Evolutionary conservation across 2,797 vertebrate genomes (phyloP).

Genomic region (Schizothorax lantsangensis): DNA sequence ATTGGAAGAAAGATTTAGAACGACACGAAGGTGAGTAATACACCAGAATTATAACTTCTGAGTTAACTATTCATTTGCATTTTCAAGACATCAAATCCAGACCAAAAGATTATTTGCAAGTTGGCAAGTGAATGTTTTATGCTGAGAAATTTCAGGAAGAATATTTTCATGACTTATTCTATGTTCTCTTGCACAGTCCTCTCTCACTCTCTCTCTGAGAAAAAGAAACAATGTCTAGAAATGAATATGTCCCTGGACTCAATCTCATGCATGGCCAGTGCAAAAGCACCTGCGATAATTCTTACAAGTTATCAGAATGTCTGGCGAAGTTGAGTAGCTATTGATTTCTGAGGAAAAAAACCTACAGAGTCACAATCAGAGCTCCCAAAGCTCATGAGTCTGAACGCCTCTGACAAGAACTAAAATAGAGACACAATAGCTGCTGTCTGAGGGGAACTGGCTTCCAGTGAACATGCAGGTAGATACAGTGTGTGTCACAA

Average conservation of each 20-base stretch:
- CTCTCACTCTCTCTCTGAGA: neutral
- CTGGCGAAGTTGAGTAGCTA: constrained; percentile 23
- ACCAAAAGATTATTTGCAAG: neutral
- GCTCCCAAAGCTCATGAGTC: constrained; percentile 7
- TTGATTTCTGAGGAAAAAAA: constrained; percentile 25
- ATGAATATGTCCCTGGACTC: constrained; percentile 13
- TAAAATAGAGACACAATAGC: constrained; percentile 33
- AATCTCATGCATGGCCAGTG: constrained; percentile 14
- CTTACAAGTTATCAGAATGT: constrained; percentile 40
- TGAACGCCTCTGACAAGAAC: neutral
- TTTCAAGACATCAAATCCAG: neutral
- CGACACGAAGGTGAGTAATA: neutral
- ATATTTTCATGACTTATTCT: constrained; percentile 8
- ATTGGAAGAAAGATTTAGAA: neutral
- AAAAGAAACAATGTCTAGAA: constrained; percentile 28
- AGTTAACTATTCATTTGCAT: neutral
- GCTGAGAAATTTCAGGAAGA: neutral
- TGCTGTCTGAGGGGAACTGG: neutral
- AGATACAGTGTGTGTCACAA: neutral
- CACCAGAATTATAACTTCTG: no score
- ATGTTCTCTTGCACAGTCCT: neutral
- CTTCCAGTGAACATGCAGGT: neutral
- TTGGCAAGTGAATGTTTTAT: neutral
- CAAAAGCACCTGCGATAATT: constrained; percentile 11
- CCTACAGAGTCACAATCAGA: constrained; percentile 16